phyloP scores from a whole-genome alignment of 2,888 invertebrate genomes.

The Lottia scabra region DNA sequence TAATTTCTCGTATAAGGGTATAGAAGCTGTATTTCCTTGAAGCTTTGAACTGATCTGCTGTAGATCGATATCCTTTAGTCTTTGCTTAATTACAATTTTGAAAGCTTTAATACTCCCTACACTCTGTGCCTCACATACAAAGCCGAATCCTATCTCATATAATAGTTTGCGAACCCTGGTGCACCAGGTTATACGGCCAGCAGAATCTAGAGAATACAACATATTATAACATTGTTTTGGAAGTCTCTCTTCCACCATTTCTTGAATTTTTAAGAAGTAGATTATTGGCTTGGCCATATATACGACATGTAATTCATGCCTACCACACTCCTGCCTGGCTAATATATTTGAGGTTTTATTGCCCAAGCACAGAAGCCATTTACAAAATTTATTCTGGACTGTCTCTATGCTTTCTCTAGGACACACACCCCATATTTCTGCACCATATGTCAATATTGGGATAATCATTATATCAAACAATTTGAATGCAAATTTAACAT shows the following conservation, averaged over 20 bases:
- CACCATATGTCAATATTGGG: constrained; percentile 2
- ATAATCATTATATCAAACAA: constrained; percentile 1
- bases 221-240: neutral
- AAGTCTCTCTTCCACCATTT: constrained; percentile 2
- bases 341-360: neutral
- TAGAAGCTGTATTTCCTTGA: neutral
- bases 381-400: neutral
- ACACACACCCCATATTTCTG: constrained; percentile 2
- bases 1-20: neutral
- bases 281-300: constrained; percentile 2
- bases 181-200: constrained; percentile 1
- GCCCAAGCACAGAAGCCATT: neutral
- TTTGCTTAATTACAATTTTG: neutral
- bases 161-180: constrained; percentile 1
- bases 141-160: constrained; percentile 1
- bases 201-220: neutral
- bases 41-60: neutral
- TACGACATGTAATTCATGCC: constrained; percentile 1
- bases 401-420: neutral
- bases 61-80: neutral
- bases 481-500: neutral
- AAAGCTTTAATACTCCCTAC: neutral
- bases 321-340: neutral
- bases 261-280: constrained; percentile 3
- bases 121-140: neutral